Base-by-base conservation (phyloP, 2,888 invertebrate genomes). In the Perizoma affinitatum region DNA sequence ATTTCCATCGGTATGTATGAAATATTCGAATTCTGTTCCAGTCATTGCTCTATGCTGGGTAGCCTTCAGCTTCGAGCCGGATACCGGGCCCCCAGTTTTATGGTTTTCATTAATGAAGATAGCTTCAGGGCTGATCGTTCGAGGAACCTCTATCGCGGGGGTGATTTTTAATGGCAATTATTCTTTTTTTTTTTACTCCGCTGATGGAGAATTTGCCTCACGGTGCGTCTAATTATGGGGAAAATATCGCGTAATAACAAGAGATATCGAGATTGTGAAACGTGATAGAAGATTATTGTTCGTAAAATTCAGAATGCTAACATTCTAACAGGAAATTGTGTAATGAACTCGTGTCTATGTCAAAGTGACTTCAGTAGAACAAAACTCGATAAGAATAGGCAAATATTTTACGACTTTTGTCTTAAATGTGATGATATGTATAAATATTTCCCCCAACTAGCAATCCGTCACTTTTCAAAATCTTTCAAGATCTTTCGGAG, bases 71-170 rank as follows among this genome's bases (percentile, higher is more conserved):
- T 56, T 76, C 76, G 78, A 75, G 79, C 82, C 83, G 84, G 83
- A 84, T 80, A 71, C 75, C 77, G 77, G n/a, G 67, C 80, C 83
- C 86, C 84, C 83, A 82, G 84, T 83, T 87, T 87, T 84, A 86
- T 83, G 87, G 86, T 84, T 85, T 86, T 84, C 88, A 88, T 90
- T 90, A 90, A 88, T 87, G 88, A 88, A 86, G 86, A 83, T 79
- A 69, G 88, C 90, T 83, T 75, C 82, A 75, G 84, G 88, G 86
- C 88, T 83, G 89, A 89, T 88, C 87, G 83, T 84, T 85, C 82
- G 80, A 81, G 79, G 58, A 63, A 63, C 58, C 58, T 61, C 65
- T 65, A 57, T 77, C 83, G 74, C 73, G 82, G 80, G 84, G 84
- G 83, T 80, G 83, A 81, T 82, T 82, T 83, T 85, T 83, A 80